Evolutionary conservation across 2,113 vertebrate species (phyloP), one percentile per base, ranked within the genome.

Genomic region (Cochlearius cochlearius): DNA sequence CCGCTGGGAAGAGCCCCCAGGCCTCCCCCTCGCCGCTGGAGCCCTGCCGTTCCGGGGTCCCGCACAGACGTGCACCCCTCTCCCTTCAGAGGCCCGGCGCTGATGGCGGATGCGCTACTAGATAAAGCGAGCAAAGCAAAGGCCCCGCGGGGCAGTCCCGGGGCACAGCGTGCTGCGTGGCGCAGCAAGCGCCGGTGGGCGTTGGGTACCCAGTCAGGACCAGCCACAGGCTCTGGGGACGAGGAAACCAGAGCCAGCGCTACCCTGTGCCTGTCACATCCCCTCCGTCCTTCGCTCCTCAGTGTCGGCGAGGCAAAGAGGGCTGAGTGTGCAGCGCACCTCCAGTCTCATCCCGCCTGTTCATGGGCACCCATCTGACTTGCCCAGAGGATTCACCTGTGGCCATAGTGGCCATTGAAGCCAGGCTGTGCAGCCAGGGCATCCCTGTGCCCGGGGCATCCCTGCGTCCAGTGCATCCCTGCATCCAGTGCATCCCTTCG

Each of bases 361-460:
- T 47, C 5, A 12, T 2, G 36, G 49, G 25, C 52, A 30, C n/a
- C 15, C 10, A 0, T 3, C 16, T 20, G 27, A 19, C 16, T 4
- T 56, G 12, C 38, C 27, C 41, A 22, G 49, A 55, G 34, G 11
- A 23, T 50, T 53, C 18, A 13, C 30, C 1, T 9, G 1, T 12
- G 62, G 30, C 69, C 19, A 17, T 4, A 34, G n/a, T 0, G 8
- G 43, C 30, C n/a, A 34, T 4, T 19, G 68, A 26, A 56, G 15
- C 39, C 22, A 7, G 7, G 20, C 53, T 26, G 38, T 6, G 52
- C 27, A 13, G 7, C 49, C 49, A 22, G 32, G 5, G 15, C 49
- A 29, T 13, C 62, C 19, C 1, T 12, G 29, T 32, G 19, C 5
- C n/a, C 10, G 1, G 15, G 0, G 14, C 12, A 59, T 10, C 29